Conservation (phyloP, 2,888 invertebrate species). For the Catocala fraxini region DNA sequence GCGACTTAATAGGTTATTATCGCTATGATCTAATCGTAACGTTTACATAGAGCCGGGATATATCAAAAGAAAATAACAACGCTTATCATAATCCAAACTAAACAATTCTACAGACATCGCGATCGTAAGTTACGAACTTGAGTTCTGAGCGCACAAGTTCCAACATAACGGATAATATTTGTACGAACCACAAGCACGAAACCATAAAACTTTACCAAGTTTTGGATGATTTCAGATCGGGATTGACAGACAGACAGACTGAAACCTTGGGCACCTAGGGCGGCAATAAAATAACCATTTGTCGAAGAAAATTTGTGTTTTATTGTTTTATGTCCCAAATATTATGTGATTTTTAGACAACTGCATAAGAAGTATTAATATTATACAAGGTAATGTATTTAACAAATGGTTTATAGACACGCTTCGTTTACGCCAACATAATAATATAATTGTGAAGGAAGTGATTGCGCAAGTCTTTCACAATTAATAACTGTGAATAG, state of each 20-base stretch:
- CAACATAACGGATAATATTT: not conserved
- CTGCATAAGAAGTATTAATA: too few species aligned
- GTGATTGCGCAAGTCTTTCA: too few species aligned
- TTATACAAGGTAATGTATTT: too few species aligned
- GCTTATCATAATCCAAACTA: not conserved
- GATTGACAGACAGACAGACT: conserved; percentile 8
- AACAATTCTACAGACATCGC: not conserved
- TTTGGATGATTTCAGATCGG: conserved; percentile 8
- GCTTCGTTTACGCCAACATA: too few species aligned
- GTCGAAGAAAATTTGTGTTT: conserved; percentile 1
- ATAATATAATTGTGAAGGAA: too few species aligned
- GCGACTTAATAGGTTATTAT: too few species aligned
- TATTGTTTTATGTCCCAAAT: conserved; percentile 4
- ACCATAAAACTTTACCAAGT: conserved; percentile 4
- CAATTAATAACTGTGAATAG: too few species aligned
- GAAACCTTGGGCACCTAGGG: conserved; percentile 6
- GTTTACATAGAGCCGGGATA: too few species aligned
- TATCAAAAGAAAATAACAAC: too few species aligned
- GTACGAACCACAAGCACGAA: conserved; percentile 3
- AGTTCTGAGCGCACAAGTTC: not conserved
- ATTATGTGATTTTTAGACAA: not conserved
- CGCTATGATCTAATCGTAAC: too few species aligned
- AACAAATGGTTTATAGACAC: too few species aligned
- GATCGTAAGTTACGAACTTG: conserved; percentile 4
- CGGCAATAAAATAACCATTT: conserved; percentile 6